phyloP scores from a whole-genome alignment of 1,140 invertebrate species.

The Himalopsyche phryganea region DNA sequence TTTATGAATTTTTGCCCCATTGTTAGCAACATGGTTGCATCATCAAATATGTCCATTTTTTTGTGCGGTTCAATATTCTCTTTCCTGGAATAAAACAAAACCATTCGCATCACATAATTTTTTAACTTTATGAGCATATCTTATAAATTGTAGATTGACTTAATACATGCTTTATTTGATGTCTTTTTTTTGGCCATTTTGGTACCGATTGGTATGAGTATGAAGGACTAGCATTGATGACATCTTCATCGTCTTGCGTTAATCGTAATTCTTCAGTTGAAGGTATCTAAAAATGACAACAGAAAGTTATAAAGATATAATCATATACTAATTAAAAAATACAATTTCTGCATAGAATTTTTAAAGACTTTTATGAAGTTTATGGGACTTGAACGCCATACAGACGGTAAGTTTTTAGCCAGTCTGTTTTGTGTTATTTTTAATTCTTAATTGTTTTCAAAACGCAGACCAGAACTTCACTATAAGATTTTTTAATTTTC shows the following conservation, averaged over 20 bases:
- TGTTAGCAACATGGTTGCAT: background rate
- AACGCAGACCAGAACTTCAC: no score
- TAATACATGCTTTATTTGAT: conserved; percentile 5
- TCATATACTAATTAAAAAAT: no score
- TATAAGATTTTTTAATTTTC: no score
- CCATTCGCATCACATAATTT: background rate
- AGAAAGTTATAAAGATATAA: no score
- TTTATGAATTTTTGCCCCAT: background rate
- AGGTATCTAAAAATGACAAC: background rate
- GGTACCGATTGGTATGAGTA: conserved; percentile 1
- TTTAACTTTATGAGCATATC: no score
- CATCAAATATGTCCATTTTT: background rate
- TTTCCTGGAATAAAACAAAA: background rate
- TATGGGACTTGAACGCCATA: no score
- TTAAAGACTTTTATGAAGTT: no score
- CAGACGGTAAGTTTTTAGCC: no score
- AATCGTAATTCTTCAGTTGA: conserved; percentile 1
- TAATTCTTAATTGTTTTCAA: no score
- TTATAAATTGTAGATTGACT: no score
- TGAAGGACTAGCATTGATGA: conserved; percentile 29
- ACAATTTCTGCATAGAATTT: no score
- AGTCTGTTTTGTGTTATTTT: no score
- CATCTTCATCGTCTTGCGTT: conserved; percentile 18
- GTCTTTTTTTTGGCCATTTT: conserved; percentile 4
- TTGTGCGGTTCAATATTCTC: background rate